These are phyloP conservation scores for Drosophila nr. perissopoda DNA, from an alignment of 2,888 invertebrate species.

Conservation along the genomic window DNA sequence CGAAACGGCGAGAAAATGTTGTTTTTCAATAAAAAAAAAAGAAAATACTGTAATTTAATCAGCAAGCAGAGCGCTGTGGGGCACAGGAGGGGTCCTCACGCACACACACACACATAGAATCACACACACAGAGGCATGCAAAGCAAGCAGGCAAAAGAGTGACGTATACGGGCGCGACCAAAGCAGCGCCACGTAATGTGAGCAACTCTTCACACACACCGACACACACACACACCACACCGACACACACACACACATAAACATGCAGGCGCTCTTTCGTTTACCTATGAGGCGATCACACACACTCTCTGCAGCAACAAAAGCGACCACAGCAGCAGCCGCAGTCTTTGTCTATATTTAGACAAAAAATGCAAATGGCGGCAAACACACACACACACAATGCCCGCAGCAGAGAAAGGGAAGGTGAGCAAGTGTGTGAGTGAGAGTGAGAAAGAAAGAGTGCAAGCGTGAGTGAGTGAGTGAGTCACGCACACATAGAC, in stretches of 20 bases:
- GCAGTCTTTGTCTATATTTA: slow-evolving; percentile 72
- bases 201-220: slow-evolving; percentile 26
- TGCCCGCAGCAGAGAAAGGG: slow-evolving; percentile 1
- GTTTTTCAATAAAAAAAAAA: slow-evolving; percentile 30
- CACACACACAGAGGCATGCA: slow-evolving; percentile 7
- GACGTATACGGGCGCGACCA: slow-evolving; percentile 64
- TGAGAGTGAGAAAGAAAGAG: neutral
- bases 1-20: slow-evolving; percentile 36
- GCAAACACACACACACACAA: slow-evolving; percentile 27
- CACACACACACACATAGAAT: slow-evolving; percentile 4
- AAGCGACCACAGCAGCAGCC: slow-evolving; percentile 25
- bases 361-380: slow-evolving; percentile 80
- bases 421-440: neutral
- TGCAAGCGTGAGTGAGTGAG: neutral
- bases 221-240: neutral
- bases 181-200: slow-evolving; percentile 62
- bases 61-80: slow-evolving; percentile 43
- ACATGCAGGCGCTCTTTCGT: slow-evolving; percentile 21
- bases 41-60: slow-evolving; percentile 73
- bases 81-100: slow-evolving; percentile 25
- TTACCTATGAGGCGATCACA: slow-evolving; percentile 53
- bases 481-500: slow-evolving; percentile 33
- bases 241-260: neutral
- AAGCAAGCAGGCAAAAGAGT: slow-evolving; percentile 26
- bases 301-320: slow-evolving; percentile 15